Evolutionary conservation across 2,888 invertebrate genomes (phyloP).

Genomic region (Synanthedon tipuliformis): DNA sequence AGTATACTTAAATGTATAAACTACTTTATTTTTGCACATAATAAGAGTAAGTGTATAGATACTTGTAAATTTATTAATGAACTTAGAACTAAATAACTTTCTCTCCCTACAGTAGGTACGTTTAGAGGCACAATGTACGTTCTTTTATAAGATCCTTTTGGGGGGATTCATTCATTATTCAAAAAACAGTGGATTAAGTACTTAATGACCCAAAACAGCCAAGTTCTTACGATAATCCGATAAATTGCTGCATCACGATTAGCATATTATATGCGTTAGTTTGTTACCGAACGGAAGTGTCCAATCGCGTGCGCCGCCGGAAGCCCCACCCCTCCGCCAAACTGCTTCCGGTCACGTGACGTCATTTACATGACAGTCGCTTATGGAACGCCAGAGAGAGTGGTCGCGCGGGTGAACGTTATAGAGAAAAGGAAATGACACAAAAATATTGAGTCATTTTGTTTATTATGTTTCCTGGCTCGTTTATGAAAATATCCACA

Average conservation of each 20-base stretch:
- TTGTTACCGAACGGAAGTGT: slow-evolving; percentile 63
- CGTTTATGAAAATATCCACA: too few species aligned
- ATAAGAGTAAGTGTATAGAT: too few species aligned
- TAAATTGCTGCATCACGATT: slow-evolving; percentile 65
- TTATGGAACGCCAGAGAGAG: slow-evolving; percentile 31
- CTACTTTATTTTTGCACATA: too few species aligned
- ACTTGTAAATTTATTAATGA: too few species aligned
- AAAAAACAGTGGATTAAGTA: neutral
- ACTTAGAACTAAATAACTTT: too few species aligned
- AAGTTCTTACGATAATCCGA: slow-evolving; percentile 50
- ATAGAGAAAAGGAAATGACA: slow-evolving; percentile 37
- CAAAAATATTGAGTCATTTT: slow-evolving; percentile 5
- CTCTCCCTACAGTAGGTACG: too few species aligned
- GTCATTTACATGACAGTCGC: slow-evolving; percentile 66
- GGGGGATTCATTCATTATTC: neutral
- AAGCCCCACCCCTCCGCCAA: slow-evolving; percentile 43
- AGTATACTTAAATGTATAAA: too few species aligned
- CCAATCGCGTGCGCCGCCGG: slow-evolving; percentile 66
- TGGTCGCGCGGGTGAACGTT: slow-evolving; percentile 34
- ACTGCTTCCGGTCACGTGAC: slow-evolving; percentile 68
- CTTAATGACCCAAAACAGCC: slow-evolving; percentile 17
- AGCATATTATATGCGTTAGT: slow-evolving; percentile 55
- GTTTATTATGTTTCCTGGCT: slow-evolving; percentile 12
- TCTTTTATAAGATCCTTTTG: neutral
- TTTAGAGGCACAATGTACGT: neutral